Evolutionary conservation across 2,888 invertebrate genomes (phyloP), one percentile per base, ranked within the genome.

Genomic region (Dendrolimus pini): DNA sequence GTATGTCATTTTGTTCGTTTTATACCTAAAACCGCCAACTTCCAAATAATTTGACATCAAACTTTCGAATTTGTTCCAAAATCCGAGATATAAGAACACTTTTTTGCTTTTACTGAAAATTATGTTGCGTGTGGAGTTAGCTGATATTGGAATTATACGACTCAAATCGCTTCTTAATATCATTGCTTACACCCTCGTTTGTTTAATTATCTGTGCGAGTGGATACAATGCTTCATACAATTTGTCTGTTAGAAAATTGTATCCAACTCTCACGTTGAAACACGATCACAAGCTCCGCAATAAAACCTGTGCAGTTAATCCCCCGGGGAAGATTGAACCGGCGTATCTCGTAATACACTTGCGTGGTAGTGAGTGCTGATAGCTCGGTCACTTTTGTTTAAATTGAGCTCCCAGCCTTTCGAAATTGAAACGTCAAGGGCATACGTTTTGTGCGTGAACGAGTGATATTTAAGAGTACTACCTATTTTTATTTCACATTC

Each of bases 231-330:
- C 30, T 47, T 47, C 12, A 47, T 47, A 47, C 47, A 47, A 47
- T 47, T 47, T 47, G 47, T 47, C 47, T 47, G 47, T 47, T 47
- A 47, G 9, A 54, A 54, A 54, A 54, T 41, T 30, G 41, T 12
- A 18, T 18, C 54, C 18, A 41, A 10, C 14, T 8, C 12, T 7
- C 30, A 7, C 52, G 13, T 41, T 18, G 55, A 58, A 59, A 13
- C 54, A 52, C 47, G 54, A 41, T 59, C 54, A 14, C 41, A 52
- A 41, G 41, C 42, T 41, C 41, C 42, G 52, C 54, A 55, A 47
- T 57, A 47, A 56, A 52, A 47, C 52, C 57, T 61, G 59, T 63
- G 52, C 59, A 58, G 61, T 60, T 62, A 63, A 65, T 65, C 63
- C 63, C 57, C 41, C 42, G 52, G 54, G 58, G 57, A 58, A 65